Conservation (phyloP, 2,113 vertebrate genomes). For the Oryctolagus cuniculus region mOryCun1.1 NC_091434.1:69520501-69521000, state of each 20-base stretch:
- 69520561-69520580: not conserved
- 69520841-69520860: conserved; percentile 27
- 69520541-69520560: not conserved
- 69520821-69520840: conserved; percentile 38
- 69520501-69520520: conserved; percentile 9
- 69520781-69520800: not conserved
- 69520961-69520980: not conserved
- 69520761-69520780: not conserved
- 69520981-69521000: not conserved
- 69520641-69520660: not conserved
- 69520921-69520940: not conserved
- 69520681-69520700: not conserved
- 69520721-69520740: not conserved
- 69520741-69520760: not conserved
- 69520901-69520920: not conserved
- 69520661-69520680: not conserved
- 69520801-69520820: not conserved
- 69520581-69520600: not conserved
- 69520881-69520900: not conserved
- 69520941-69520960: conserved; percentile 10
- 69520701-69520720: not conserved
- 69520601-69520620: not conserved
- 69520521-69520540: not conserved
- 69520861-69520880: not conserved
- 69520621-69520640: not conserved